Evolutionary conservation across 2,113 vertebrate species (phyloP).

Genomic region (Sphyrna mokarran): DNA sequence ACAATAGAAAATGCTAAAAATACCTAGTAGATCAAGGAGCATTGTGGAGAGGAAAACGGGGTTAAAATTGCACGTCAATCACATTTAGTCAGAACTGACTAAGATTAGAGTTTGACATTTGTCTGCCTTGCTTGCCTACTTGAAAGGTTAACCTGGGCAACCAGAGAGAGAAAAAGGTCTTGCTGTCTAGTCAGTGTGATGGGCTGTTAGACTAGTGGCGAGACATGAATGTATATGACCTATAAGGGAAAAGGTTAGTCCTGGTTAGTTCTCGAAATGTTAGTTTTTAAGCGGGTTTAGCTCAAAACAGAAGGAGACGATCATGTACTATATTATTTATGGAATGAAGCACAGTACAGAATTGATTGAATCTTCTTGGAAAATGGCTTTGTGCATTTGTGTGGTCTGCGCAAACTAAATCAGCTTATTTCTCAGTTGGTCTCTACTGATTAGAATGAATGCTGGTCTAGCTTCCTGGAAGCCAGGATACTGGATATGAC

Average conservation of each 20-base stretch:
- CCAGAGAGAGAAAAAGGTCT: background rate
- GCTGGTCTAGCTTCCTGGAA: no score
- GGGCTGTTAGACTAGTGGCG: no score
- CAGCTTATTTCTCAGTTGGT: background rate
- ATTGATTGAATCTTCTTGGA: background rate
- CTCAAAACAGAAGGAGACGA: background rate
- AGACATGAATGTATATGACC: background rate
- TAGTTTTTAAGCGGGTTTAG: background rate
- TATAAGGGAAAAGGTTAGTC: background rate
- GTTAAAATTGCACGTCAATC: no score
- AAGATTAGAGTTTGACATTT: background rate
- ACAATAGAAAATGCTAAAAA: no score
- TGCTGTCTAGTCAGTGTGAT: background rate
- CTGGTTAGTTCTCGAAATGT: background rate
- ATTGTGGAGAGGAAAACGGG: no score
- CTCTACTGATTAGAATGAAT: background rate
- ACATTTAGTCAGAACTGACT: no score
- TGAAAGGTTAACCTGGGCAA: background rate
- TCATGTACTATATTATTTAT: background rate
- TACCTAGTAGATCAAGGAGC: no score
- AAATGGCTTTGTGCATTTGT: background rate
- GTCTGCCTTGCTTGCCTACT: background rate
- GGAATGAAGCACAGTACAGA: background rate
- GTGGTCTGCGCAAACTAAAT: background rate
- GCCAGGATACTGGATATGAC: no score